Evolutionary conservation across 1,140 invertebrate species (phyloP).

Genomic region (Musca domestica): DNA sequence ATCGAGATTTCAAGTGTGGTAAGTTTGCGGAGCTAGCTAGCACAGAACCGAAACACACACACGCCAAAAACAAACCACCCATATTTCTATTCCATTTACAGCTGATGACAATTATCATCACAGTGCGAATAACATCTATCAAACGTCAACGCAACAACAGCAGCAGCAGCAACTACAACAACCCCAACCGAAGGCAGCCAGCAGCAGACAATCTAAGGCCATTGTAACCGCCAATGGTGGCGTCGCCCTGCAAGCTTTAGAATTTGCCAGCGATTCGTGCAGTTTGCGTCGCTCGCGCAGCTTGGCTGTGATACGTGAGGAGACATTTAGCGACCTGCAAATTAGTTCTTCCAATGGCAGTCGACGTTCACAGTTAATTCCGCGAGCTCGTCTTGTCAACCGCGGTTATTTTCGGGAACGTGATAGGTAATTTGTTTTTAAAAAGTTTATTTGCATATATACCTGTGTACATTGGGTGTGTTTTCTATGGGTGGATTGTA

Average conservation of each 20-base stretch:
- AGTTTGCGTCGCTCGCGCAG: conserved; percentile 70
- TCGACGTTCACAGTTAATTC: conserved; percentile 70
- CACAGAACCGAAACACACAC: not conserved
- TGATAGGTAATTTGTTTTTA: conserved; percentile 22
- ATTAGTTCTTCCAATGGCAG: conserved; percentile 60
- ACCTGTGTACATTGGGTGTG: too few relatives aligned
- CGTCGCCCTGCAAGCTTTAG: conserved; percentile 30
- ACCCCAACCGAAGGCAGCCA: not conserved
- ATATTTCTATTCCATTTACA: conserved; percentile 10
- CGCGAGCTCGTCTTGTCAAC: conserved; percentile 72
- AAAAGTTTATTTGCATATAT: too few relatives aligned
- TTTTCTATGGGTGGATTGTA: too few relatives aligned
- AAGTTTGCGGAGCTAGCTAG: not conserved
- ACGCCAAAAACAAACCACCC: not conserved
- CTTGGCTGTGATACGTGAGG: conserved; percentile 73
- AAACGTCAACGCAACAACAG: conserved; percentile 26
- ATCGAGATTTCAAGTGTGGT: conserved; percentile 17
- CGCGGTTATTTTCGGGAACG: conserved; percentile 66
- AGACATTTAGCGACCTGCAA: conserved; percentile 66
- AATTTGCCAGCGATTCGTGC: conserved; percentile 58
- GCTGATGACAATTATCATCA: conserved; percentile 25
- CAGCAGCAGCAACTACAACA: conserved; percentile 25
- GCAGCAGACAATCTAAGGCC: not conserved
- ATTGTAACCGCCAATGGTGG: not conserved
- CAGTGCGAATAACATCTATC: conserved; percentile 16